These are phyloP conservation scores for Macrocentrus cingulum DNA, from an alignment of 1,140 invertebrate species.

Conservation along the genomic window DNA sequence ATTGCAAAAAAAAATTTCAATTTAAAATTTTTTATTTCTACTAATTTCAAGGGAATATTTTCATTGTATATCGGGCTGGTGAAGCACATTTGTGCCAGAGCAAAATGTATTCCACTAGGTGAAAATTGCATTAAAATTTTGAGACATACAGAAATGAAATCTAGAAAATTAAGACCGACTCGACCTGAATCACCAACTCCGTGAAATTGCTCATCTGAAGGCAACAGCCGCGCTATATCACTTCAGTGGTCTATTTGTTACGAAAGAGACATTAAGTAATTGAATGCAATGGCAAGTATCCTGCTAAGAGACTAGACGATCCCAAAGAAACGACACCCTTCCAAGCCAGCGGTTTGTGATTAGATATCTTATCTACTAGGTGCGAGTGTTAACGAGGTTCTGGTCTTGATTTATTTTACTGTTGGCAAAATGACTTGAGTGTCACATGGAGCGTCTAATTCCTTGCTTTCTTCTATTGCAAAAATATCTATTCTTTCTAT, in stretches of 20 bases:
- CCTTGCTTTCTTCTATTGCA: too few relatives aligned
- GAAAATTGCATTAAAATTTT: too few relatives aligned
- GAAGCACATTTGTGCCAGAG: too few relatives aligned
- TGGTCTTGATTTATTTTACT: neutral
- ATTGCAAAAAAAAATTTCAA: too few relatives aligned
- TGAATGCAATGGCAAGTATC: constrained; percentile 41
- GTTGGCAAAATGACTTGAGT: neutral
- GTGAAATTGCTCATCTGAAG: constrained; percentile 21
- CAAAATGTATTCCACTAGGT: too few relatives aligned
- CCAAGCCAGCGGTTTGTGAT: neutral
- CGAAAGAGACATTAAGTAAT: constrained; percentile 42
- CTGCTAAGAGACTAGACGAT: neutral
- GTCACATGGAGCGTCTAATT: too few relatives aligned
- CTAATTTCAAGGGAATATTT: too few relatives aligned
- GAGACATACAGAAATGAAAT: neutral
- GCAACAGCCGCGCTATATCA: neutral
- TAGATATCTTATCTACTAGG: constrained; percentile 8
- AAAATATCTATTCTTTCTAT: too few relatives aligned
- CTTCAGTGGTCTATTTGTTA: constrained; percentile 26
- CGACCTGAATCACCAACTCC: constrained; percentile 23
- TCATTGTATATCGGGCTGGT: too few relatives aligned
- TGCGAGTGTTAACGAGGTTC: neutral
- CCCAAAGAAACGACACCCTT: neutral
- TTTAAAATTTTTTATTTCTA: too few relatives aligned
- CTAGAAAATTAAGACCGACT: neutral